Percentiles rank a stretch among this genome's conserved stretches.
Evolutionary conservation across 2,113 vertebrate species (phyloP).

Genomic region (Petrocephalus microphthalmus): DNA sequence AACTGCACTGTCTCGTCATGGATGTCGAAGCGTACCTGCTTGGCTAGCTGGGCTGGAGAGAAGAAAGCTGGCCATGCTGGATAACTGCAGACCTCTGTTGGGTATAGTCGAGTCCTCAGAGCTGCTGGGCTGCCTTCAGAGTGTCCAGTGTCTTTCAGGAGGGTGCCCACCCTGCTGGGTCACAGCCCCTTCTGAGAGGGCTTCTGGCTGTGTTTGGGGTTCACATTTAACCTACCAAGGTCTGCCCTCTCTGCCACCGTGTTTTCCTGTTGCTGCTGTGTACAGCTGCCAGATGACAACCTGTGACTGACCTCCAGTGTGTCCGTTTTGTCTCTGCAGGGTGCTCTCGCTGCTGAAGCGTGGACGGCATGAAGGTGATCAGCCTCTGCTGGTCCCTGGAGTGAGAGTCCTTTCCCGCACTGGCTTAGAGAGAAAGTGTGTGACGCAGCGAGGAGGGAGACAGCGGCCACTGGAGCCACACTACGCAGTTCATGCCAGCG

Average conservation of each 20-base stretch:
- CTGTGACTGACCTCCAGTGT: slow-evolving; percentile 9
- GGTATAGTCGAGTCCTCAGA: neutral
- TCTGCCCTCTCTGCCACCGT: neutral
- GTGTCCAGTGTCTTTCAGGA: neutral
- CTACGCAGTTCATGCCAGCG: neutral
- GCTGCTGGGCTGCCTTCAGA: neutral
- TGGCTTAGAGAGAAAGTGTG: slow-evolving; percentile 33
- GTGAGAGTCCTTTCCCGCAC: slow-evolving; percentile 48
- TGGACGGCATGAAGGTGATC: slow-evolving; percentile 49
- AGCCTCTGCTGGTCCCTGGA: slow-evolving; percentile 40
- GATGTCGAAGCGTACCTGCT: neutral
- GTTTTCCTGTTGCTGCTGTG: neutral
- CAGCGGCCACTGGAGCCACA: slow-evolving; percentile 3
- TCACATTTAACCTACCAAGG: neutral
- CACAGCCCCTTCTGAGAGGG: neutral
- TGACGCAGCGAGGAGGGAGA: slow-evolving; percentile 20
- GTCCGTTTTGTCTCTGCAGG: slow-evolving; percentile 41
- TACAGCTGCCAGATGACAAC: neutral
- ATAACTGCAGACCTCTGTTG: neutral
- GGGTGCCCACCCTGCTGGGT: neutral
- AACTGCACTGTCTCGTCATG: neutral
- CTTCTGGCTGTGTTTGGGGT: neutral
- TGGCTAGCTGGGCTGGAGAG: neutral
- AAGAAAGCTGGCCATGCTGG: neutral
- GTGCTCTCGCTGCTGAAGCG: slow-evolving; percentile 39